Conservation (phyloP, 2,113 vertebrate species). For the Tragelaphus buxtoni region DNA sequence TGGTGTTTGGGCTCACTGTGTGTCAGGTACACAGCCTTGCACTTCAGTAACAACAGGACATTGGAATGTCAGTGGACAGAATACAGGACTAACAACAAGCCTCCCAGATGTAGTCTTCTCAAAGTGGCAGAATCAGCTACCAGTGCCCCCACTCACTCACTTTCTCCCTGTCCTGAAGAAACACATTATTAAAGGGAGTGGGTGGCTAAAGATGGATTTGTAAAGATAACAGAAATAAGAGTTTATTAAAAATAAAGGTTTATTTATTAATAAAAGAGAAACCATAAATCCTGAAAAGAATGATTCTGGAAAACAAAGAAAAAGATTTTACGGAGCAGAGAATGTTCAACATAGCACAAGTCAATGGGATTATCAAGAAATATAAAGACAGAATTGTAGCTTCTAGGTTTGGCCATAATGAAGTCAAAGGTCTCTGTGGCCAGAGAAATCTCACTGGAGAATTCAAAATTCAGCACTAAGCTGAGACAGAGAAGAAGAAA, state of each 20-base stretch:
- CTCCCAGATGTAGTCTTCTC: neutral
- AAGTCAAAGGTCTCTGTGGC: neutral
- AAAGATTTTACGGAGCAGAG: neutral
- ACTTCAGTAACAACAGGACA: neutral
- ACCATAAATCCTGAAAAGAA: neutral
- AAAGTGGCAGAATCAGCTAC: neutral
- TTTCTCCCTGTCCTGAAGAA: neutral
- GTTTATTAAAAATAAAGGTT: neutral
- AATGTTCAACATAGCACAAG: neutral
- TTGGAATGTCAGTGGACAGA: neutral
- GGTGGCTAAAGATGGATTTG: neutral
- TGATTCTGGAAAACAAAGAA: neutral
- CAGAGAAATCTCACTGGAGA: neutral
- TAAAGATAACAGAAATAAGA: neutral
- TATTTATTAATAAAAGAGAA: neutral
- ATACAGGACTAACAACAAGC: neutral
- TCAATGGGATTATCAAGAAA: neutral
- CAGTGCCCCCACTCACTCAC: neutral
- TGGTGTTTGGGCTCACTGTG: neutral
- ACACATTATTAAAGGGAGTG: neutral
- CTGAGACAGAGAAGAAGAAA: neutral
- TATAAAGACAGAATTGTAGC: neutral
- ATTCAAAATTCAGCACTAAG: neutral
- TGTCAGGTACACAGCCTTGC: neutral
- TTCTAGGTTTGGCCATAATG: neutral